Conservation (phyloP, 2,797 vertebrate genomes). For the Tolypeutes matacus region DNA sequence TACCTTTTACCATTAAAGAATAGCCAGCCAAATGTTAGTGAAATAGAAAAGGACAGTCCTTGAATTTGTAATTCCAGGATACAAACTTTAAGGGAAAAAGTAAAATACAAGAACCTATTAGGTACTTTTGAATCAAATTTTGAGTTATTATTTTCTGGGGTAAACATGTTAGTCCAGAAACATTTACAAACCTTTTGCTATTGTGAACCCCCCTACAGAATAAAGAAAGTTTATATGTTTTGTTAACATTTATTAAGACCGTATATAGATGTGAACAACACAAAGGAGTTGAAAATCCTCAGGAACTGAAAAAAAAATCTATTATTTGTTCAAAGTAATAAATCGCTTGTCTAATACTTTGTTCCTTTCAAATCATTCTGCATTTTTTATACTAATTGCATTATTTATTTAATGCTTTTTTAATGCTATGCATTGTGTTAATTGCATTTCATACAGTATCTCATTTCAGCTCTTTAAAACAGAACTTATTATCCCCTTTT, state of each 20-base stretch:
- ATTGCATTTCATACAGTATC: neutral
- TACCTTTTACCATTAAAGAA: neutral
- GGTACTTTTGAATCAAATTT: neutral
- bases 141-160: neutral
- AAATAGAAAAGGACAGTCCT: neutral
- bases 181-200: neutral
- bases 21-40: neutral
- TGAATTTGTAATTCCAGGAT: neutral
- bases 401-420: neutral
- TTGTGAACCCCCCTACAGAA: neutral
- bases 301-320: neutral
- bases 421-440: neutral
- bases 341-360: neutral
- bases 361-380: neutral
- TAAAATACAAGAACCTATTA: no score
- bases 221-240: conserved; percentile 11
- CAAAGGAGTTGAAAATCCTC: neutral
- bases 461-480: neutral
- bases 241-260: neutral
- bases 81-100: neutral
- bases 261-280: neutral
- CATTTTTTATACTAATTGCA: neutral
- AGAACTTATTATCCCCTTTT: neutral
- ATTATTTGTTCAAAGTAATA: neutral
- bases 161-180: neutral